Evolutionary conservation across 2,888 invertebrate species (phyloP).

Genomic region (Acleris holmiana): DNA sequence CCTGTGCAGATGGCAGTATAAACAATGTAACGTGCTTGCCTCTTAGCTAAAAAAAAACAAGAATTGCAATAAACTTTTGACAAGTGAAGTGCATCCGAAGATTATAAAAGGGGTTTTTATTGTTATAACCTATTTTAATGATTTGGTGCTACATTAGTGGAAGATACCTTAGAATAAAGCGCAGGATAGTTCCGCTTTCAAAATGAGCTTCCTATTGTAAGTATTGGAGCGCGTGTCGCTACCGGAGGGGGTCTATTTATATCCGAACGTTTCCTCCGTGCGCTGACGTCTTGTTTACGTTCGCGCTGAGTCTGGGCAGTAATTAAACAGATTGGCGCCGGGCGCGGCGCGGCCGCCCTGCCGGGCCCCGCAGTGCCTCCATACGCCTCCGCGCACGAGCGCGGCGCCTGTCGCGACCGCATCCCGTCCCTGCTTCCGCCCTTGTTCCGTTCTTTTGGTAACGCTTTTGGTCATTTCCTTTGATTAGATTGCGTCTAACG

Average conservation of each 20-base stretch:
- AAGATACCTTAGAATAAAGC: slow-evolving; percentile 48
- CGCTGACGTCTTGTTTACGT: slow-evolving; percentile 72
- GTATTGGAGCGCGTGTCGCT: slow-evolving; percentile 56
- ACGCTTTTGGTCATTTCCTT: not conserved
- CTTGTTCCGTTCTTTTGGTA: slow-evolving; percentile 19
- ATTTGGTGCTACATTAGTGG: slow-evolving; percentile 60
- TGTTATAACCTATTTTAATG: slow-evolving; percentile 62
- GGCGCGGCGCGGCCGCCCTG: slow-evolving; percentile 37
- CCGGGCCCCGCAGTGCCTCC: slow-evolving; percentile 38
- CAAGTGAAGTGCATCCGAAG: slow-evolving; percentile 48
- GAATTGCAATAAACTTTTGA: slow-evolving; percentile 51
- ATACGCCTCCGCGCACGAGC: slow-evolving; percentile 9
- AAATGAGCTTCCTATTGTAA: slow-evolving; percentile 88
- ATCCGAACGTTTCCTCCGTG: slow-evolving; percentile 58
- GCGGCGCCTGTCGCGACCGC: slow-evolving; percentile 21
- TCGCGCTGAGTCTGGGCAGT: slow-evolving; percentile 48
- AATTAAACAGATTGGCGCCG: slow-evolving; percentile 43
- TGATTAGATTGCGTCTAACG: not conserved
- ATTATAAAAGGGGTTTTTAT: slow-evolving; percentile 45
- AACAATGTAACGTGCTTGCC: not conserved
- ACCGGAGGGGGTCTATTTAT: slow-evolving; percentile 63
- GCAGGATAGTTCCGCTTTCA: slow-evolving; percentile 50
- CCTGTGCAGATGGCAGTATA: slow-evolving; percentile 4
- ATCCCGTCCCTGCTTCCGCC: slow-evolving; percentile 16
- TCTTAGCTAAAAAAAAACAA: slow-evolving; percentile 32